phyloP scores from a whole-genome alignment of 2,888 invertebrate species.

The Coremacera marginata region DNA sequence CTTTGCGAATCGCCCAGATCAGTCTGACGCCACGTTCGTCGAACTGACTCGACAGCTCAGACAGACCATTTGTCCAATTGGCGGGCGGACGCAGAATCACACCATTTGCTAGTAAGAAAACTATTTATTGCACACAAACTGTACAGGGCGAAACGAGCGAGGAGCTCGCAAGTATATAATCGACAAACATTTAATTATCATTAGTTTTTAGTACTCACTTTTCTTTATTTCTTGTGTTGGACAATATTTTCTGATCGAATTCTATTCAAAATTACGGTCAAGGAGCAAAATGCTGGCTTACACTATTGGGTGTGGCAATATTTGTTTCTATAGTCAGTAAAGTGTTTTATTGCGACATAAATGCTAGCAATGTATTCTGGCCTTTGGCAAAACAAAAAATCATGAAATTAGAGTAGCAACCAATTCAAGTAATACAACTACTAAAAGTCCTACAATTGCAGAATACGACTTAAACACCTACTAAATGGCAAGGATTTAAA shows the following conservation, averaged over 20 bases:
- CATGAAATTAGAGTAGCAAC: too few relatives aligned
- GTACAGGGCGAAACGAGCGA: neutral
- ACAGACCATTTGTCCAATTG: neutral
- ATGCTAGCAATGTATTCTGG: too few relatives aligned
- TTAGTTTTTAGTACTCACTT: constrained; percentile 7
- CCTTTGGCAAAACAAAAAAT: too few relatives aligned
- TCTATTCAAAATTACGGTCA: neutral
- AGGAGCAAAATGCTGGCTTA: neutral
- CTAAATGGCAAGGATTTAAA: too few relatives aligned
- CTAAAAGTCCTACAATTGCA: too few relatives aligned
- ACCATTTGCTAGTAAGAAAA: neutral
- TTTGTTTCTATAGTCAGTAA: too few relatives aligned
- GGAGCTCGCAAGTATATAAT: constrained; percentile 40
- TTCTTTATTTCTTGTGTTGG: neutral
- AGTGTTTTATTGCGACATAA: too few relatives aligned
- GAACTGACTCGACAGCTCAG: neutral
- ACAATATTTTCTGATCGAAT: neutral
- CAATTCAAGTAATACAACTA: too few relatives aligned
- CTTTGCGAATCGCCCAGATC: constrained; percentile 11
- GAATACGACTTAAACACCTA: too few relatives aligned
- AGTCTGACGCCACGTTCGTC: constrained; percentile 30
- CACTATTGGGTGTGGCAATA: constrained; percentile 2
- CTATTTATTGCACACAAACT: neutral
- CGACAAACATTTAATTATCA: constrained; percentile 22
- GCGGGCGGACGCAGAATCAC: neutral